These are phyloP conservation scores for Abscondita cerata DNA, from an alignment of 2,888 invertebrate genomes.

Conservation along the genomic window DNA sequence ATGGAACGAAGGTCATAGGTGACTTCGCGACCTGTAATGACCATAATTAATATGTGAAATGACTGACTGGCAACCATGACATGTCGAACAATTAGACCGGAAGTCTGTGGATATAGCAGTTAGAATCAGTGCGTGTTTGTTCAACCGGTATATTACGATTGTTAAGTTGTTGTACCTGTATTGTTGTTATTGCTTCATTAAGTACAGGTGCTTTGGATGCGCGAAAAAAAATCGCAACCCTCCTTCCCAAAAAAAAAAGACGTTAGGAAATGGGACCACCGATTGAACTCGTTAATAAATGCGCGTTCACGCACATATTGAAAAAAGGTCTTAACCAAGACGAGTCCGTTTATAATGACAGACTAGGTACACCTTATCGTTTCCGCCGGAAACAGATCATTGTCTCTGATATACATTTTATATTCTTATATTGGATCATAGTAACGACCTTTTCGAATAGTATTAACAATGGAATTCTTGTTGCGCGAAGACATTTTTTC, in stretches of 20 bases:
- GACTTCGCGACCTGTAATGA: conserved; percentile 46
- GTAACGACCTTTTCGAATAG: conserved; percentile 31
- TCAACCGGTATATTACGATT: conserved; percentile 39
- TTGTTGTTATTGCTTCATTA: conserved; percentile 37
- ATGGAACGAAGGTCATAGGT: conserved; percentile 40
- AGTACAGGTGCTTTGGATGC: conserved; percentile 28
- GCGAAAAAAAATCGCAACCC: too few relatives aligned
- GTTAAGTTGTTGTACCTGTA: conserved; percentile 31
- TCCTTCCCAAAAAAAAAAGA: too few relatives aligned
- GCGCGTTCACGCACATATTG: conserved; percentile 3
- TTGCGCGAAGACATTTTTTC: not conserved
- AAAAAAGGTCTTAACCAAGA: conserved; percentile 37
- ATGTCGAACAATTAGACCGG: conserved; percentile 47
- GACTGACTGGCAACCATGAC: conserved; percentile 42
- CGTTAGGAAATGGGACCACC: too few relatives aligned
- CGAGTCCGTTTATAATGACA: conserved; percentile 53
- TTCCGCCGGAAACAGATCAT: conserved; percentile 56
- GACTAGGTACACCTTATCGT: conserved; percentile 48
- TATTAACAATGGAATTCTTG: conserved; percentile 30
- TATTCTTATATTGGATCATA: conserved; percentile 35
- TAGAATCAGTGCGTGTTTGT: conserved; percentile 42
- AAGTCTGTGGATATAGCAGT: conserved; percentile 31
- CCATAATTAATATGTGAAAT: conserved; percentile 48
- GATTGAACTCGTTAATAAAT: conserved; percentile 1
- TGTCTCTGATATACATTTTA: conserved; percentile 50